Conservation (phyloP, 2,797 vertebrate genomes). For the Chromobotia macracanthus region DNA sequence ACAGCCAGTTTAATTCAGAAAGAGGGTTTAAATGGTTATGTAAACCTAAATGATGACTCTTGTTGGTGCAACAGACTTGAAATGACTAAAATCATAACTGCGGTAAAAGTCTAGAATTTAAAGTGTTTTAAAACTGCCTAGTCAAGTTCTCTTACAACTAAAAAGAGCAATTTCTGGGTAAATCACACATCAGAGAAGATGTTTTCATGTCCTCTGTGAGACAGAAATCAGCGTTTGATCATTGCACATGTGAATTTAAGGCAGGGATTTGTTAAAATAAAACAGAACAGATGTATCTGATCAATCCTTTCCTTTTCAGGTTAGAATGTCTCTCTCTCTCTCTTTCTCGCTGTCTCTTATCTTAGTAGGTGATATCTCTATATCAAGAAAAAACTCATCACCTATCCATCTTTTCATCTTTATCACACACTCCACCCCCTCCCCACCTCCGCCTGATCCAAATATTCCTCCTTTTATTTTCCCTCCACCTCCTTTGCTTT, state of each 20-base stretch:
- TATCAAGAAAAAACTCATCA: slow-evolving; percentile 67
- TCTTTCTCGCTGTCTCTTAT: neutral
- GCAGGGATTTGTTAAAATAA: neutral
- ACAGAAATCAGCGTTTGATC: neutral
- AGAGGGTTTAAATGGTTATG: neutral
- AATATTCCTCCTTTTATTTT: slow-evolving; percentile 63
- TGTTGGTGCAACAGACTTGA: neutral
- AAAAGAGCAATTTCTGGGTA: neutral
- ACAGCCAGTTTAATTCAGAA: neutral
- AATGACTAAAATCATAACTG: neutral
- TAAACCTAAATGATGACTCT: neutral
- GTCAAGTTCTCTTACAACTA: neutral
- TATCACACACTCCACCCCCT: slow-evolving; percentile 64
- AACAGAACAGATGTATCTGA: neutral
- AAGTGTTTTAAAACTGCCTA: neutral
- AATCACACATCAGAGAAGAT: slow-evolving; percentile 2
- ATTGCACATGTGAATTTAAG: slow-evolving; percentile 1
- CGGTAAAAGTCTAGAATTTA: neutral
- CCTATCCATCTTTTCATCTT: slow-evolving; percentile 71
- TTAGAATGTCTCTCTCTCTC: slow-evolving; percentile 60
- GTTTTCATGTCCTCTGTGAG: neutral
- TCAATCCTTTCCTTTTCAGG: slow-evolving; percentile 49
- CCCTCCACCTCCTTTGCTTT: slow-evolving; percentile 63
- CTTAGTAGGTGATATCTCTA: slow-evolving; percentile 64
- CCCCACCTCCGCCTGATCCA: slow-evolving; percentile 55